Percentiles rank a stretch among this genome's conserved stretches.
Conservation (phyloP, 1,140 invertebrate species). For the Zaprionus davidi region DNA sequence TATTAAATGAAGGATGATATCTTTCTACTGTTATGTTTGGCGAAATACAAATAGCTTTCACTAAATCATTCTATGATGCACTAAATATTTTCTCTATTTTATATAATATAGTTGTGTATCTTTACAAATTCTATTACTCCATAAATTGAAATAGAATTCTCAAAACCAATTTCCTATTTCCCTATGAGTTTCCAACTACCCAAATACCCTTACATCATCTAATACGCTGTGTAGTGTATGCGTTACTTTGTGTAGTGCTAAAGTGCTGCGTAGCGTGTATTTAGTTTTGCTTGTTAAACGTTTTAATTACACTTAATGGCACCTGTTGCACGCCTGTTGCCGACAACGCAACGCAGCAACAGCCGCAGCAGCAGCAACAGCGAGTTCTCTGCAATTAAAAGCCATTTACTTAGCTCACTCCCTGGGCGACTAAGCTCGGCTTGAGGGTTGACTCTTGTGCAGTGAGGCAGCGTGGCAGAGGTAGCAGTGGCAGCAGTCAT, state of each 20-base stretch:
- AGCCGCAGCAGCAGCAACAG: not conserved
- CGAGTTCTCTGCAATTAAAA: conserved; percentile 53
- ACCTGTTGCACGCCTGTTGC: conserved; percentile 61
- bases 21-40: no score
- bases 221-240: not conserved
- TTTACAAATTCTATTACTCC: no score
- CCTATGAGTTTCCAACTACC: not conserved
- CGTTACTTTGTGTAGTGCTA: not conserved
- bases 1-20: no score
- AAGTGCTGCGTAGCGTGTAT: not conserved
- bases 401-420: conserved; percentile 69
- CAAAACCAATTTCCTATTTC: not conserved
- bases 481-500: conserved; percentile 10
- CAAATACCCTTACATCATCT: not conserved
- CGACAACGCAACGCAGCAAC: conserved; percentile 32
- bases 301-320: conserved; percentile 50
- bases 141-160: no score
- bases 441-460: conserved; percentile 27
- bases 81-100: no score
- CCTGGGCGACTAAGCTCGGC: conserved; percentile 34
- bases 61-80: accelerated
- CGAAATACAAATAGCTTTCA: no score
- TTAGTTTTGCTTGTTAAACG: conserved; percentile 39
- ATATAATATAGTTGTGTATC: no score
- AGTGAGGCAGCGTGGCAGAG: conserved; percentile 15